phyloP scores from a whole-genome alignment of 1,140 invertebrate genomes.

The Nomia melanderi region DNA sequence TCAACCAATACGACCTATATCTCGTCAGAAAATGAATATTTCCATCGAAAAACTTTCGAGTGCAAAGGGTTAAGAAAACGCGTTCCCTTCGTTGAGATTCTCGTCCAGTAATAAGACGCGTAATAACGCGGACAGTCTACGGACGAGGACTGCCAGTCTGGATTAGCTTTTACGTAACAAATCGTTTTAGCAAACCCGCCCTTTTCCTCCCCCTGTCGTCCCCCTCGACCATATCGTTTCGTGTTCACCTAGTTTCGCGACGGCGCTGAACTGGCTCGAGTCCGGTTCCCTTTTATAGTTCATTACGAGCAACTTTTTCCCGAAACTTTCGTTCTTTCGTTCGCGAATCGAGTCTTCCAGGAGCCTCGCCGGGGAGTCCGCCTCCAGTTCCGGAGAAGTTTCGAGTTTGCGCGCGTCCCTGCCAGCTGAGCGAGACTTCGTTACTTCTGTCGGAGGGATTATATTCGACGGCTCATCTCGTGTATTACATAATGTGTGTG shows the following conservation, averaged over 20 bases:
- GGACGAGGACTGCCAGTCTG: too few relatives aligned
- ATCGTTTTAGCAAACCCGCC: slow-evolving; percentile 22
- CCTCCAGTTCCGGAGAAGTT: slow-evolving; percentile 2
- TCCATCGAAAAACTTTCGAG: too few relatives aligned
- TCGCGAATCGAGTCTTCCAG: neutral
- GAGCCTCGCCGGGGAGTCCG: neutral
- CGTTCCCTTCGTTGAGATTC: too few relatives aligned
- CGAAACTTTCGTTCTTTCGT: slow-evolving; percentile 34
- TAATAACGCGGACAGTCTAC: too few relatives aligned
- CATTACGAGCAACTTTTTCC: slow-evolving; percentile 45
- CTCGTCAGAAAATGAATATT: too few relatives aligned
- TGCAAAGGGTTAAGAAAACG: too few relatives aligned
- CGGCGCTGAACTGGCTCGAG: neutral
- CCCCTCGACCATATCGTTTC: slow-evolving; percentile 21
- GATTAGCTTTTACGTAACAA: slow-evolving; percentile 48
- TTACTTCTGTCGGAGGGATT: slow-evolving; percentile 19
- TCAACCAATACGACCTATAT: too few relatives aligned
- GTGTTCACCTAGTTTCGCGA: slow-evolving; percentile 29
- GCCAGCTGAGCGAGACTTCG: neutral
- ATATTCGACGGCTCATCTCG: too few relatives aligned
- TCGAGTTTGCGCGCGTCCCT: slow-evolving; percentile 15
- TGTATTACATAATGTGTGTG: neutral
- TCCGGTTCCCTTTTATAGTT: slow-evolving; percentile 15
- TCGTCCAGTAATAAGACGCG: too few relatives aligned
- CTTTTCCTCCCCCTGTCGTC: neutral